A percentile compares a stretch with the other conserved stretches of the same genome.
Conservation (phyloP, 2,113 vertebrate species). For the Eptesicus fuscus region DNA sequence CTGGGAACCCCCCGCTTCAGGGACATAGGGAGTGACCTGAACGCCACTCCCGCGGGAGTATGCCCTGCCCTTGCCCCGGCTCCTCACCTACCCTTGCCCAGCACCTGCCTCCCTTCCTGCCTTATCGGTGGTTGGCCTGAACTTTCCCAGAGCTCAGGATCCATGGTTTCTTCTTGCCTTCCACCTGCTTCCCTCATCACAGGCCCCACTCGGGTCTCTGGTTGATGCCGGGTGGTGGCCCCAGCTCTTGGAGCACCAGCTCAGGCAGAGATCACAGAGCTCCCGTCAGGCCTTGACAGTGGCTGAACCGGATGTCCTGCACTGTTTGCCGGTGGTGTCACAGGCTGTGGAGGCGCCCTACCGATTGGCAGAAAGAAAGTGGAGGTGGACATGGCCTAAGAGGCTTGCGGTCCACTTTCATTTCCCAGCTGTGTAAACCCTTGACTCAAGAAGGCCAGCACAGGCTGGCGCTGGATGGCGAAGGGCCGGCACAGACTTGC, state of each 20-base stretch:
- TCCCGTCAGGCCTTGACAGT: neutral
- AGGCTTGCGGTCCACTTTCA: neutral
- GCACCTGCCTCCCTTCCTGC: neutral
- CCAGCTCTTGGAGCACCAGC: neutral
- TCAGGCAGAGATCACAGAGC: neutral
- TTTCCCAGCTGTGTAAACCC: constrained; percentile 46
- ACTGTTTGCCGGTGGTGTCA: neutral
- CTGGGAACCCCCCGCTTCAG: neutral
- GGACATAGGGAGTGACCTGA: neutral
- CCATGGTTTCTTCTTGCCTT: neutral
- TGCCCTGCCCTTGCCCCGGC: rapidly evolving
- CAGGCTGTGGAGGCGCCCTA: neutral
- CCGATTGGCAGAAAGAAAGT: neutral
- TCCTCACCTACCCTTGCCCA: no score
- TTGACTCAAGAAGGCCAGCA: neutral
- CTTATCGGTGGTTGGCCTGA: neutral
- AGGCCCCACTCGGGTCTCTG: rapidly evolving
- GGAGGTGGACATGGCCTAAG: constrained; percentile 11
- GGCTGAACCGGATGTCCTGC: rapidly evolving
- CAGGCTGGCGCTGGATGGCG: neutral
- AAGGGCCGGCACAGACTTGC: neutral
- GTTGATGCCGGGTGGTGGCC: neutral
- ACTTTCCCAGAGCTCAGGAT: neutral
- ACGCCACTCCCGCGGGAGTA: neutral
- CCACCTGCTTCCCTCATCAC: neutral